These are phyloP conservation scores for Apostichopus japonicus DNA, from an alignment of 35 echinoderm and acorn worm genomes.

Conservation along the genomic window DNA sequence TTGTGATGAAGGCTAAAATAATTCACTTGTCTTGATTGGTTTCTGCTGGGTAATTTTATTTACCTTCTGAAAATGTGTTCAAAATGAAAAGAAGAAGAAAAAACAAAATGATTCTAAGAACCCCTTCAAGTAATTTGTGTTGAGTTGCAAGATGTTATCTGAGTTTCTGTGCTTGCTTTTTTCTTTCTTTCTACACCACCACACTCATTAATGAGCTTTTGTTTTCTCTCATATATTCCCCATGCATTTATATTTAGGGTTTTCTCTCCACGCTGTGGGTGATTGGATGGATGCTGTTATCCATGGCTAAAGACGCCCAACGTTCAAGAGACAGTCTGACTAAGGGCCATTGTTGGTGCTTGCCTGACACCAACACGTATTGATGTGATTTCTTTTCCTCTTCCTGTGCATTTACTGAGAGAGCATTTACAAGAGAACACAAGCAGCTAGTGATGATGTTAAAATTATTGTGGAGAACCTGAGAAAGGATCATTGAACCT, in stretches of 20 bases:
- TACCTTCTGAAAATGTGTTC: not conserved
- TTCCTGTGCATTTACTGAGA: conserved; percentile 49
- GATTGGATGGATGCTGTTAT: conserved; percentile 31
- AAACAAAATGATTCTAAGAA: not conserved
- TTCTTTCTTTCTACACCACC: conserved; percentile 42
- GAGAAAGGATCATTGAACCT: too few relatives aligned
- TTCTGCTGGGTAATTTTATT: not conserved
- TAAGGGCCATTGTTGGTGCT: conserved; percentile 51
- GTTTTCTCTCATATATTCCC: conserved; percentile 57
- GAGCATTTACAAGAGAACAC: not conserved
- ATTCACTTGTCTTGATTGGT: not conserved
- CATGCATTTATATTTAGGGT: conserved; percentile 54
- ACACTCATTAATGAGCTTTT: conserved; percentile 56
- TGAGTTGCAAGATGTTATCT: not conserved
- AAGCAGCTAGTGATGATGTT: not conserved
- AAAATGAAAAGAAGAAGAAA: not conserved
- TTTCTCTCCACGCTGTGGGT: conserved; percentile 28
- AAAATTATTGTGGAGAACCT: too few relatives aligned
- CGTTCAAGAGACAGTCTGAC: not conserved
- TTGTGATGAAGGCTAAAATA: conserved; percentile 20
- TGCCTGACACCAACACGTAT: conserved; percentile 54
- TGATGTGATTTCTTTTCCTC: conserved; percentile 56
- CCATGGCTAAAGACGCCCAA: conserved; percentile 13
- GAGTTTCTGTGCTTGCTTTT: not conserved
- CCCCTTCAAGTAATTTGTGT: not conserved